Base-by-base conservation (phyloP, 2,888 invertebrate species). In the Selenia dentaria region DNA sequence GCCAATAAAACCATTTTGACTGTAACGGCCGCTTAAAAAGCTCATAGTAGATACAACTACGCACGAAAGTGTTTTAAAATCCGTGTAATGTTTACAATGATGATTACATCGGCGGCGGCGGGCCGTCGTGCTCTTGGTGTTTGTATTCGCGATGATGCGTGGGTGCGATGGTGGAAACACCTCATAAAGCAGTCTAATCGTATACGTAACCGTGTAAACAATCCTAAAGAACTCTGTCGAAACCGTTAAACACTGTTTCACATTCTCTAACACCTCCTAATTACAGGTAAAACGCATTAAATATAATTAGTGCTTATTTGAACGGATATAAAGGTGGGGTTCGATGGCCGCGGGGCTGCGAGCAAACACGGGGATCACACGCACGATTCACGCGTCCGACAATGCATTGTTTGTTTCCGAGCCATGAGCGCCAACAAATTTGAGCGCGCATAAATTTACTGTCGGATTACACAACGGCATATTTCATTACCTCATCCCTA, bases 281-380 rank as follows among this genome's bases (percentile, higher is more conserved):
- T 89, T 87, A 83, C 84, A 79, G 81, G 83, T 83, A 82, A 84
- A 84, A 80, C 83, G 85, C 79, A 83, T 84, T 81, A 79, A 78
- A 83, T 82, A 73, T 80, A 85, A 83, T 89, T 87, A 87, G 87
- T 83, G 72, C 73, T 79, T 74, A 80, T 84, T 84, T 78, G 79
- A 76, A 73, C 72, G 82, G 79, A 79, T 80, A 81, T 79, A 82
- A 78, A 79, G 61, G 67, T 55, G 62, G 72, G 71, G 84, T 80
- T 87, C 85, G 80, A 73, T 64, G 85, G 66, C 82, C 44, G 41
- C 28, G 13, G 8, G 6, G 37, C 31, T 34, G 43, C 42, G 53
- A 56, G 64, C 72, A 72, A 73, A 75, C 77, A 75, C 56, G 42
- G 63, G 65, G 67, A 71, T 73, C 74, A 69, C 70, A 68, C 71